A percentile compares a stretch with the other conserved stretches of the same genome.
phyloP scores from a whole-genome alignment of 1,140 invertebrate species.

The Ylistrum balloti region DNA sequence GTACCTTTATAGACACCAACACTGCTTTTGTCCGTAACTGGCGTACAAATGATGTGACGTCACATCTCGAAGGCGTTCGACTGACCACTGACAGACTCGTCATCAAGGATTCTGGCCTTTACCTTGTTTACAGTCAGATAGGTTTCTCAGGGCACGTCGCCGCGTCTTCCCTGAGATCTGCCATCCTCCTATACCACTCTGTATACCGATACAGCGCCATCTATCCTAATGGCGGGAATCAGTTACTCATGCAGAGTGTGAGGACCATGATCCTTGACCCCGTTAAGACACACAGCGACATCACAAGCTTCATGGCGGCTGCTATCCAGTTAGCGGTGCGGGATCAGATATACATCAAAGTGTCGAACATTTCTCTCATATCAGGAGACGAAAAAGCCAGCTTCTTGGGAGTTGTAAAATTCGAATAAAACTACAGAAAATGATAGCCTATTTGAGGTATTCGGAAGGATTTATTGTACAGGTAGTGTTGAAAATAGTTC shows the following conservation, averaged over 20 bases:
- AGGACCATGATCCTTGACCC: constrained; percentile 52
- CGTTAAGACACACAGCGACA: constrained; percentile 51
- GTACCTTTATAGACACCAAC: constrained; percentile 1
- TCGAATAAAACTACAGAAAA: background rate
- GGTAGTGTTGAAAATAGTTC: too few relatives aligned
- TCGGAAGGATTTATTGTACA: too few relatives aligned
- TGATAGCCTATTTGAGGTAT: too few relatives aligned
- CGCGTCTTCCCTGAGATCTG: background rate
- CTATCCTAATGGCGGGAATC: constrained; percentile 55
- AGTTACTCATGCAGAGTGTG: constrained; percentile 53
- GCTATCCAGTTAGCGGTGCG: constrained; percentile 50
- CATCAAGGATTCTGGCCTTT: constrained; percentile 53
- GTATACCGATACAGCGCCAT: constrained; percentile 59
- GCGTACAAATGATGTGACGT: background rate
- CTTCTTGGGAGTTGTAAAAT: constrained; percentile 54
- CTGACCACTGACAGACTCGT: constrained; percentile 48
- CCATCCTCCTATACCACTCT: constrained; percentile 55
- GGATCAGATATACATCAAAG: constrained; percentile 59
- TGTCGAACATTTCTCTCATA: constrained; percentile 54
- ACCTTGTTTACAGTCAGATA: constrained; percentile 61
- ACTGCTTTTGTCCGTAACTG: constrained; percentile 47
- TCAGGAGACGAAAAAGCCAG: constrained; percentile 49
- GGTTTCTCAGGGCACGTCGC: constrained; percentile 45
- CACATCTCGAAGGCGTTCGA: constrained; percentile 47
- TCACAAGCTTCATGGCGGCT: constrained; percentile 57